phyloP scores from a whole-genome alignment of 2,888 invertebrate genomes.

The Ellobium chinense region DNA sequence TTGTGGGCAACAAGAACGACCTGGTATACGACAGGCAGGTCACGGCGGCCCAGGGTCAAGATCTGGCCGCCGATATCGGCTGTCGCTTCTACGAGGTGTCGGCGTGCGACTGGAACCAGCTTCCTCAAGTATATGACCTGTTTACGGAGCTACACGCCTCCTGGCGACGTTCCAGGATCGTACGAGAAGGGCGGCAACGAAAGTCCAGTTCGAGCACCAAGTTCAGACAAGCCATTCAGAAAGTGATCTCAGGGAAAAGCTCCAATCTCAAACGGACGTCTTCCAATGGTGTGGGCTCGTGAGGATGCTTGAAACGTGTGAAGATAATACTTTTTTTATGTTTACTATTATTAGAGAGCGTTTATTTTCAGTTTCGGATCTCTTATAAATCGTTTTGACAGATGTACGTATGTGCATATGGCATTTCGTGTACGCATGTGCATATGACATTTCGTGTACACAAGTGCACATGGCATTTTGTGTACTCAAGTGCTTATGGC shows the following conservation, averaged over 20 bases:
- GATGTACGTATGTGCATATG: no score
- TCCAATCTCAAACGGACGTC: constrained; percentile 1
- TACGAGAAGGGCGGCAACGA: constrained; percentile 65
- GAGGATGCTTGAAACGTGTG: no score
- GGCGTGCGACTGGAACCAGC: constrained; percentile 75
- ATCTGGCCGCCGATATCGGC: constrained; percentile 72
- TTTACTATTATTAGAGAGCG: no score
- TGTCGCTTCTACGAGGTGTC: constrained; percentile 75
- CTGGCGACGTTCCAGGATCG: constrained; percentile 59
- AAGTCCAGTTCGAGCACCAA: constrained; percentile 71
- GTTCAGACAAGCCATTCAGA: constrained; percentile 71
- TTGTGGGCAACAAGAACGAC: constrained; percentile 75
- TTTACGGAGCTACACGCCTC: constrained; percentile 75
- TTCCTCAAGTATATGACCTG: constrained; percentile 65
- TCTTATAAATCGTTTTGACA: no score
- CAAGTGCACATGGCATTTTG: no score
- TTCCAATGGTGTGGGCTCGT: neutral
- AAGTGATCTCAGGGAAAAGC: constrained; percentile 68
- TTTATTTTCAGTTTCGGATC: no score
- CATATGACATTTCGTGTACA: no score
- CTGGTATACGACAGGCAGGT: constrained; percentile 67
- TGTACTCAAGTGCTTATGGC: no score
- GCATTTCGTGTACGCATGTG: no score
- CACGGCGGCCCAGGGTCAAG: constrained; percentile 59
- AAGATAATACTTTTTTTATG: no score